These are phyloP conservation scores for Helleia helle DNA, from an alignment of 2,888 invertebrate species.

Conservation along the genomic window DNA sequence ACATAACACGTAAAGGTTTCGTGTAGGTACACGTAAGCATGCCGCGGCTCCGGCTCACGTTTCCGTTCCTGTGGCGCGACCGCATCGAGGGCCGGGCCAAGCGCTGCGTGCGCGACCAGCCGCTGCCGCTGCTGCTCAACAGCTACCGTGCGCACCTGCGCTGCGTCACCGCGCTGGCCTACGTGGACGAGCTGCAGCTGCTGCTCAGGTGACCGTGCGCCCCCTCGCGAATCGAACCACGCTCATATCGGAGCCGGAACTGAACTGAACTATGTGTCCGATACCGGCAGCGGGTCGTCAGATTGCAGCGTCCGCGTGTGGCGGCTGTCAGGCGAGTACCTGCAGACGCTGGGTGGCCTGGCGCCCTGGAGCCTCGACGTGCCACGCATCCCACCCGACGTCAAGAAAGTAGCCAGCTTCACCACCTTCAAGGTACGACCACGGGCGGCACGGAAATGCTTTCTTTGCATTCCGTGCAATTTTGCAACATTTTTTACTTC, in stretches of 20 bases:
- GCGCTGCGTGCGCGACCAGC: slow-evolving; percentile 75
- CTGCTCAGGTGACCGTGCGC: slow-evolving; percentile 83
- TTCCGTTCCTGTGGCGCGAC: slow-evolving; percentile 83
- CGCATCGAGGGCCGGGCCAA: slow-evolving; percentile 79
- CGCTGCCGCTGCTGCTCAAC: slow-evolving; percentile 77
- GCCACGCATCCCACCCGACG: slow-evolving; percentile 80
- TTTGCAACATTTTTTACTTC: too few species aligned
- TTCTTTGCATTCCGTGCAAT: too few species aligned
- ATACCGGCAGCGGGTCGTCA: slow-evolving; percentile 77
- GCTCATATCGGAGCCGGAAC: too few species aligned
- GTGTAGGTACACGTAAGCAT: slow-evolving; percentile 72
- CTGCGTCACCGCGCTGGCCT: slow-evolving; percentile 78
- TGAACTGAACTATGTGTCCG: too few species aligned
- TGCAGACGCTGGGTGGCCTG: slow-evolving; percentile 84
- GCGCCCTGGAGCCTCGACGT: slow-evolving; percentile 73
- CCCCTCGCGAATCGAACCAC: too few species aligned
- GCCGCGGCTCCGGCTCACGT: slow-evolving; percentile 77
- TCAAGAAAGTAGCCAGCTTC: slow-evolving; percentile 81
- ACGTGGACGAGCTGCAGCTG: slow-evolving; percentile 77
- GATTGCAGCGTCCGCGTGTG: slow-evolving; percentile 84
- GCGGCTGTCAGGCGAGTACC: slow-evolving; percentile 79
- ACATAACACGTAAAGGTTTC: too few species aligned
- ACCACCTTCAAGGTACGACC: slow-evolving; percentile 82
- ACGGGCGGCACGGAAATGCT: background rate
- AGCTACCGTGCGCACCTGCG: slow-evolving; percentile 82